A percentile compares a stretch with the other conserved stretches of the same genome.
phyloP scores from a whole-genome alignment of 2,888 invertebrate species.

The Gerris lacustris region DNA sequence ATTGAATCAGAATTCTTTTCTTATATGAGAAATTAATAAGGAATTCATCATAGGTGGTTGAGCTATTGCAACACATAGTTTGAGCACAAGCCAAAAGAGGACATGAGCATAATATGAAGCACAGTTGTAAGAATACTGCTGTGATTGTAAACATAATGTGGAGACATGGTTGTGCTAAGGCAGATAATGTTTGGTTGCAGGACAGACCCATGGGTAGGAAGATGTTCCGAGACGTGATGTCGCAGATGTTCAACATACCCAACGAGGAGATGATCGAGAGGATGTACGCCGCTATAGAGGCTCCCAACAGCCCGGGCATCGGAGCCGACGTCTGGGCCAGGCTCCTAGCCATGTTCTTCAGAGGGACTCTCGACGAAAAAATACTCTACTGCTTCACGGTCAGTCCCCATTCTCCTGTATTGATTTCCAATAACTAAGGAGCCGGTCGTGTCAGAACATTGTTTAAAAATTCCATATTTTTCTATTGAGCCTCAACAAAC shows the following conservation, averaged over 20 bases:
- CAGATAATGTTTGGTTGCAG: neutral
- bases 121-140: no score
- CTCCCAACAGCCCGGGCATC: slow-evolving; percentile 20
- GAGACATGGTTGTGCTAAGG: no score
- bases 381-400: slow-evolving; percentile 22
- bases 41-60: no score
- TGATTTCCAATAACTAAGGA: neutral
- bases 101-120: no score
- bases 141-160: no score
- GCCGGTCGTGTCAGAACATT: no score
- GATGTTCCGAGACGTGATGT: slow-evolving; percentile 9
- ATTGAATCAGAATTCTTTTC: no score
- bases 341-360: slow-evolving; percentile 20
- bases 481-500: no score
- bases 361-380: slow-evolving; percentile 24
- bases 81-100: no score
- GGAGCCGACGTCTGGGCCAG: slow-evolving; percentile 20
- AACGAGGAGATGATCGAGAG: slow-evolving; percentile 19
- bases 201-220: slow-evolving; percentile 7
- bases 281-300: slow-evolving; percentile 21
- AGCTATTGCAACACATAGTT: no score
- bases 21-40: no score
- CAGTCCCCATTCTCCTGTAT: neutral
- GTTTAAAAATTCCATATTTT: no score
- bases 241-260: neutral